Percentiles rank a stretch among this genome's conserved stretches.
These are phyloP conservation scores for Dasypus novemcinctus DNA, from an alignment of 2,113 vertebrate species.

Conservation along the genomic window DNA sequence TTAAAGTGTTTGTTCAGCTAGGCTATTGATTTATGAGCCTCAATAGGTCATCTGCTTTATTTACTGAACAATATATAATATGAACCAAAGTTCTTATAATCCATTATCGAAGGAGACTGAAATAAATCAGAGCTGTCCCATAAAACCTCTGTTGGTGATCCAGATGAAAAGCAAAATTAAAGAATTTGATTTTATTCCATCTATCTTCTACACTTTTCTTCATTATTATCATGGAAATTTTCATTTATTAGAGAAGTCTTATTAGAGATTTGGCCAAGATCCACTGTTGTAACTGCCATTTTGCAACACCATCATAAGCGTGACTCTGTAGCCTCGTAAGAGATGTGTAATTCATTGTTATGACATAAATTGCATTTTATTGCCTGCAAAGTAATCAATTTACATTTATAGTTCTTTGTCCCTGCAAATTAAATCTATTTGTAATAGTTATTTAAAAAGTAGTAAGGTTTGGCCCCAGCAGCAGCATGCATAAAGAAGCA, in stretches of 20 bases:
- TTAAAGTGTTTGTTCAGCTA: conserved; percentile 53
- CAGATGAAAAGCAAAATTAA: not conserved
- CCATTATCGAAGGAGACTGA: not conserved
- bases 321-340: not conserved
- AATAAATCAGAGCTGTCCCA: conserved; percentile 46
- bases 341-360: not conserved
- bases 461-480: not conserved
- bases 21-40: conserved; percentile 49
- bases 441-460: not conserved
- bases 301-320: not conserved
- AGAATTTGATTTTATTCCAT: not conserved
- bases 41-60: conserved; percentile 41
- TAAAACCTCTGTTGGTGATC: not conserved
- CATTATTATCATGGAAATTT: not conserved
- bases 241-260: not conserved
- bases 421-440: not conserved
- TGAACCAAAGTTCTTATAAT: conserved; percentile 20
- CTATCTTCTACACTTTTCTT: not conserved
- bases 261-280: not conserved
- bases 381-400: not conserved
- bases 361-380: not conserved
- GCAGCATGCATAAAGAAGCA: not conserved
- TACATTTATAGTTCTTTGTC: not conserved
- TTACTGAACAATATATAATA: conserved; percentile 49
- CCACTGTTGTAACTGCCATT: not conserved